Evolutionary conservation across 2,113 vertebrate genomes (phyloP), one percentile per base, ranked within the genome.

Genomic region (Glaucomys volans): DNA sequence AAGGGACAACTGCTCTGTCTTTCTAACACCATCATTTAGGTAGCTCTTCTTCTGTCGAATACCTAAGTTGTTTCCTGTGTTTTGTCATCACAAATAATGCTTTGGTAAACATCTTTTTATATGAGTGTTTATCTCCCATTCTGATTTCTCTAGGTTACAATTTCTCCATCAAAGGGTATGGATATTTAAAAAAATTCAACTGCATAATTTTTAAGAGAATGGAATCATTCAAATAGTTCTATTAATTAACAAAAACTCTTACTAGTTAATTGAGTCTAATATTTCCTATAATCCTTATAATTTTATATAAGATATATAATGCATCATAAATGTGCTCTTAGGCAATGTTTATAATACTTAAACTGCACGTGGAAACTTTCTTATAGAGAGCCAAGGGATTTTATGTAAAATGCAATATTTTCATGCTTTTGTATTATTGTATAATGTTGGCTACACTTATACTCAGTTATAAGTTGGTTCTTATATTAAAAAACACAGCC

Each of bases 231-330:
- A 76, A 90, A 66, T 75, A 67, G 86, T 89, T 94, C 5, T 82
- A 54, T 74, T 86, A 67, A 93, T 72, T 85, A 83, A 44, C 13
- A 71, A 87, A 77, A 81, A 76, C 64, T 71, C 32, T 52, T 47
- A 82, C 85, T 83, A 62, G 32, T 44, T 57, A 76, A 93, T 89
- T 62, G 77, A 90, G 18, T 47, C 95, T 84, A 87, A 47, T 79
- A 35, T 66, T 8, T 66, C 52, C 16, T 37, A 47, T 35, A 64
- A 44, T 7, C 17, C 87, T 64, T 84, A 37, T 62, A 71, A 81
- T 93, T 94, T 76, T 71, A 95, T 77, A 69, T 90, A 83, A 91
- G 76, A 76, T 52, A 86, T 35, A 76, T n/a, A 66, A 66, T 59
- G 8, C 35, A 82, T 90, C 37, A 66, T 13, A 95, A 90, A 92